Evolutionary conservation across 2,888 invertebrate genomes (phyloP).

Genomic region (Baccha elongata): DNA sequence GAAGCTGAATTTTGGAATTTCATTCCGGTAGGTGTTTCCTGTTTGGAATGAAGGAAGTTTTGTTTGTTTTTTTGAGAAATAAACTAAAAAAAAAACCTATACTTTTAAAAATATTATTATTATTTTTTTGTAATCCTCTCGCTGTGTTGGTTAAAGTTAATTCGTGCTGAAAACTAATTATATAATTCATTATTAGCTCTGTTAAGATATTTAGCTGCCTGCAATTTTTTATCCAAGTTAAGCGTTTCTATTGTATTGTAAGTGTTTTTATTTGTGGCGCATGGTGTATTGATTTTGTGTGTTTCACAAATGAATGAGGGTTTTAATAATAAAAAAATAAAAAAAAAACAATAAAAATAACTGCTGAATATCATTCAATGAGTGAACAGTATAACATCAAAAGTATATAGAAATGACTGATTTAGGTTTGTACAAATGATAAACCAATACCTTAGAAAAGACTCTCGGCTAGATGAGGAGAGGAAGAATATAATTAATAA

Average conservation of each 20-base stretch:
- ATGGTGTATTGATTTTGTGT: conserved; percentile 28
- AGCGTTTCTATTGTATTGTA: conserved; percentile 41
- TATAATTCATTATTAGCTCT: conserved; percentile 31
- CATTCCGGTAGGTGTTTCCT: conserved; percentile 79
- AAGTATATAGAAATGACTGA: conserved; percentile 17
- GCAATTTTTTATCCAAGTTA: conserved; percentile 26
- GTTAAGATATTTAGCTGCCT: conserved; percentile 47
- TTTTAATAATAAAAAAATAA: conserved; percentile 10
- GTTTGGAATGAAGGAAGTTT: conserved; percentile 74
- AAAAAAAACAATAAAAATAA: background rate
- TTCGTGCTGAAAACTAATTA: conserved; percentile 55
- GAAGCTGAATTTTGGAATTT: conserved; percentile 76
- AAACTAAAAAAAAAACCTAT: conserved; percentile 15
- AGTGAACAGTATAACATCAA: conserved; percentile 17
- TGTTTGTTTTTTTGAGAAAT: conserved; percentile 50
- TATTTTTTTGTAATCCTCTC: conserved; percentile 32
- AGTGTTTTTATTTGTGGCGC: conserved; percentile 38
- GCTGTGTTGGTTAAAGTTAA: conserved; percentile 47
- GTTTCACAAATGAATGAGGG: conserved; percentile 56
- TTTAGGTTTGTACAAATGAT: conserved; percentile 40
- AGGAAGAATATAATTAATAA: background rate
- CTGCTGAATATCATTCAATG: conserved; percentile 39
- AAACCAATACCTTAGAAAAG: conserved; percentile 33
- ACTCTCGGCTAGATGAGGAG: background rate
- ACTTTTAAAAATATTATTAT: conserved; percentile 10